Conservation (phyloP, 2,797 vertebrate species). For the Pteronotus mesoamericanus region DNA sequence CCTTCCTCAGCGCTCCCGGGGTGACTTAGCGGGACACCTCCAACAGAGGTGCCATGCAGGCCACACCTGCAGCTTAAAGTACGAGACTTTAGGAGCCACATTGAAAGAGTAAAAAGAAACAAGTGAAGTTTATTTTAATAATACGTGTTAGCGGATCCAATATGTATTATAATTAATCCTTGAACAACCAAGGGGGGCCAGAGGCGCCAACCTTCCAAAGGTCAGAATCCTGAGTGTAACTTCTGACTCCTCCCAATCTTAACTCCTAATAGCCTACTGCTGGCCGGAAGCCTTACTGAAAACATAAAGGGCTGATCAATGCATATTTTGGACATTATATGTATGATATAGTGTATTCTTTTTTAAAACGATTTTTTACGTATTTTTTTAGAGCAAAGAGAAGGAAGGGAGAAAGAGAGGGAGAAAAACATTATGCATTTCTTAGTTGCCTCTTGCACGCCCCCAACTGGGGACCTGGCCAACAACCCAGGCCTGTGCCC, state of each 20-base stretch:
- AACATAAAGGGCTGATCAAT: no score
- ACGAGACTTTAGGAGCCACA: not conserved
- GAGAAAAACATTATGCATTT: no score
- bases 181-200: not conserved
- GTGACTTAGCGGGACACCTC: not conserved
- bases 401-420: no score
- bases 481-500: no score
- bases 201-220: not conserved
- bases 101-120: not conserved
- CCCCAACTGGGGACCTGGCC: no score
- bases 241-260: not conserved
- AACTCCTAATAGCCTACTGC: not conserved
- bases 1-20: not conserved
- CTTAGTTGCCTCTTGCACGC: no score
- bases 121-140: not conserved
- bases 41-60: rapidly evolving
- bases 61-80: no score
- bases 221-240: not conserved
- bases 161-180: not conserved
- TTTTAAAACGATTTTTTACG: not conserved
- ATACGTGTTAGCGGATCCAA: not conserved
- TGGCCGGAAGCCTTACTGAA: not conserved
- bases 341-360: not conserved
- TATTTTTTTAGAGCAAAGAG: no score
- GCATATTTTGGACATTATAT: not conserved